Evolutionary conservation across 1,140 invertebrate genomes (phyloP).

Genomic region (Leptinotarsa undecemlineata): DNA sequence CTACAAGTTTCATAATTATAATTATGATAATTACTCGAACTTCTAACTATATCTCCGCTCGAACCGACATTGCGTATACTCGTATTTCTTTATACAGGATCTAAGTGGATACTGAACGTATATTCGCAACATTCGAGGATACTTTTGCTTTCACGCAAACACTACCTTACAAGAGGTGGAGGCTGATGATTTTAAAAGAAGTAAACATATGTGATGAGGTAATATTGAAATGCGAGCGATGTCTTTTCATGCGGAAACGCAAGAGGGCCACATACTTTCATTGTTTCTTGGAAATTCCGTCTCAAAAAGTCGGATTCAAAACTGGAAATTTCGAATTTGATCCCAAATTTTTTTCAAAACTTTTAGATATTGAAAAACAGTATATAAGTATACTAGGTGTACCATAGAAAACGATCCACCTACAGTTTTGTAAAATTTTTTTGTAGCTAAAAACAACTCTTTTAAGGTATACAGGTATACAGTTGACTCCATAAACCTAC

Average conservation of each 20-base stretch:
- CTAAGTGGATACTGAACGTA: background rate
- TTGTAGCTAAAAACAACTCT: no score
- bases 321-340: no score
- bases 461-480: no score
- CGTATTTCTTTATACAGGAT: background rate
- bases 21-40: background rate
- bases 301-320: background rate
- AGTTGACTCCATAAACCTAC: no score
- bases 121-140: background rate
- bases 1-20: background rate
- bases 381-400: no score
- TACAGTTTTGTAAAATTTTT: no score
- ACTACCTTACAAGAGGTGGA: background rate
- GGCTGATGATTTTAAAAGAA: background rate
- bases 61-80: background rate
- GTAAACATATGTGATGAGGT: background rate
- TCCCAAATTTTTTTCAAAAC: no score
- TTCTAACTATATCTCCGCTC: background rate
- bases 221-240: background rate
- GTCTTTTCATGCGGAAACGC: no score
- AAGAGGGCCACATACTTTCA: no score
- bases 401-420: no score
- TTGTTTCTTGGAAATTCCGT: no score
- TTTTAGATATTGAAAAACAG: no score
- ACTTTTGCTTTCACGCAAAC: constrained; percentile 1